Percentiles rank a stretch among this genome's conserved stretches.
These are phyloP conservation scores for Mesitornis unicolor DNA, from an alignment of 2,113 vertebrate genomes.

Conservation along the genomic window DNA sequence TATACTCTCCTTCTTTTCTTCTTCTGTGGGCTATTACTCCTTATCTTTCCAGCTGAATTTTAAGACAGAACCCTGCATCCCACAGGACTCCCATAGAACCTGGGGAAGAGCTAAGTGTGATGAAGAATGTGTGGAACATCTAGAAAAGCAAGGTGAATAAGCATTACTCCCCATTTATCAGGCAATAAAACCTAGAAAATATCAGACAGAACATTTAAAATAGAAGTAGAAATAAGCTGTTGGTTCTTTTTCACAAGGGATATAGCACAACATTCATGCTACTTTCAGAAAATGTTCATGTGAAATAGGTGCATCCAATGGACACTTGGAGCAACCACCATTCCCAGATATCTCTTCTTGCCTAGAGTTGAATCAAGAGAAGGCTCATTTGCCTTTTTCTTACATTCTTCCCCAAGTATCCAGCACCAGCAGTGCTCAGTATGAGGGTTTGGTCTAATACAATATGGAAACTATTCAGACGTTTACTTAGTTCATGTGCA, in stretches of 20 bases:
- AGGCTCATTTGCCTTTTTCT: background rate
- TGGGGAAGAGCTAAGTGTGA: background rate
- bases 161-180: background rate
- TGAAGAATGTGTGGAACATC: background rate
- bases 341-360: background rate
- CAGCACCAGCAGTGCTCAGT: fast-evolving
- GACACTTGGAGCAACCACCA: background rate
- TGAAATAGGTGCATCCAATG: background rate
- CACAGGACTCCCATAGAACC: background rate
- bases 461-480: background rate
- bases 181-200: background rate
- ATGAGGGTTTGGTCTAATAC: background rate
- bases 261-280: background rate
- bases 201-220: background rate
- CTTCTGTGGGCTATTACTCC: background rate
- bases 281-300: background rate
- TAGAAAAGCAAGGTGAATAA: background rate
- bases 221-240: background rate
- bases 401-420: background rate
- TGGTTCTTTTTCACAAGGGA: fast-evolving
- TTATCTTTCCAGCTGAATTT: background rate
- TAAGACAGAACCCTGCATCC: background rate
- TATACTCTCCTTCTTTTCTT: background rate
- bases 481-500: background rate
- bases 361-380: background rate